These are phyloP conservation scores for Macrochelys suwanniensis DNA, from an alignment of 2,797 vertebrate species.

Conservation along the genomic window DNA sequence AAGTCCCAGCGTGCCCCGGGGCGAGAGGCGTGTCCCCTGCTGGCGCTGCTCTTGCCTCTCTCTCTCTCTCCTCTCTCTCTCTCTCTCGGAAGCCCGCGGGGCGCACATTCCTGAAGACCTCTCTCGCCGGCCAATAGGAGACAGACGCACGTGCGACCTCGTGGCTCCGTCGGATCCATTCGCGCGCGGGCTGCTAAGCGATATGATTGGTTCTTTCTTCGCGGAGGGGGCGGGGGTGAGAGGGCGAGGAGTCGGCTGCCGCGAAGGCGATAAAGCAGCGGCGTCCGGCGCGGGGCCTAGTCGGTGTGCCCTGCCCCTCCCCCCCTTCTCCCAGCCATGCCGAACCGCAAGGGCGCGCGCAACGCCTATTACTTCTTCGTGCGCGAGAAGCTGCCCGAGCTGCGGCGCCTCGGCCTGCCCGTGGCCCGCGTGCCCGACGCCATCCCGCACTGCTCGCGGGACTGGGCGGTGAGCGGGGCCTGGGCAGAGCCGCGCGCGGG, in stretches of 20 bases:
- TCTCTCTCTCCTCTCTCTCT: background rate
- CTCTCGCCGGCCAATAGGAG: background rate
- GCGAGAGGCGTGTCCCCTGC: background rate
- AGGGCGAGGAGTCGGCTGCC: fast-evolving
- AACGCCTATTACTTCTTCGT: slow-evolving; percentile 75
- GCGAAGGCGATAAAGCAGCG: too few relatives aligned
- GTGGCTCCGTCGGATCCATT: background rate
- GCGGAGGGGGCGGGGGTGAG: too few relatives aligned
- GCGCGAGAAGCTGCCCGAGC: slow-evolving; percentile 77
- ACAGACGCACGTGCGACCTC: background rate
- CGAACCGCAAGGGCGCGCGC: background rate
- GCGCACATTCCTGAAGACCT: background rate
- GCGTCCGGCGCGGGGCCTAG: too few relatives aligned
- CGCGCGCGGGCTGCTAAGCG: background rate
- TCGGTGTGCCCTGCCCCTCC: fast-evolving
- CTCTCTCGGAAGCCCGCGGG: background rate
- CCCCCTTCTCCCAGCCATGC: slow-evolving; percentile 28
- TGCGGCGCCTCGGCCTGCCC: slow-evolving; percentile 66
- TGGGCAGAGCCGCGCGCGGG: too few relatives aligned
- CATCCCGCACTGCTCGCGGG: slow-evolving; percentile 73
- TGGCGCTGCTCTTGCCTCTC: background rate
- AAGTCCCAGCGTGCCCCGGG: background rate
- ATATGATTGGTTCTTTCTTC: background rate
- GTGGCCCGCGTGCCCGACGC: slow-evolving; percentile 67
- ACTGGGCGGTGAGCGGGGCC: slow-evolving; percentile 78